Evolutionary conservation across 2,888 invertebrate species (phyloP), one percentile per base, ranked within the genome.

Genomic region (Teleiodes luculella): DNA sequence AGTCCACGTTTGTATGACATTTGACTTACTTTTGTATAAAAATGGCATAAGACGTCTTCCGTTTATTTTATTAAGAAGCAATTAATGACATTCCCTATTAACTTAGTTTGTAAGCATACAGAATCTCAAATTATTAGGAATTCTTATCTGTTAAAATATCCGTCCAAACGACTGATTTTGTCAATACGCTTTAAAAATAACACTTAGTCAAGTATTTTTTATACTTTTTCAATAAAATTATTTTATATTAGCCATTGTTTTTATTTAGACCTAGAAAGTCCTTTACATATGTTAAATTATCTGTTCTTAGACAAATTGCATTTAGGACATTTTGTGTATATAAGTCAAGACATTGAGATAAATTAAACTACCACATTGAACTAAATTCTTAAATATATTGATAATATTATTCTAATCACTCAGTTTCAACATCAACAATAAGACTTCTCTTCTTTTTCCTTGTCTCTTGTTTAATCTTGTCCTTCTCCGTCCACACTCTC

Each of bases 151-250:
- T 41, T 74, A 72, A 64, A 70, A 65, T 70, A 68, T 69, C 82
- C 86, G 86, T 87, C 86, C 87, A 83, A 79, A 80, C 62, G 84
- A 86, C 86, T 86, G 85, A 83, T 74, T 78, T 74, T 69, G 74
- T 73, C 66, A 70, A 62, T 73, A 75, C 72, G 78, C 77, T 82
- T 78, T 66, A 63, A n/a, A 4, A 2, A 43, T 43, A 64, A 41
- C 28, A 14, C 67, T 70, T 4, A 66, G 57, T 53, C 58, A 70
- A 66, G 57, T 61, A 65, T 66, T 70, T 66, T 74, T 73, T 70
- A 64, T 71, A 71, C 70, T 67, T 65, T 64, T 61, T 72, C 73
- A 69, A 72, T 63, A 63, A 74, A 75, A 75, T 70, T 61, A 73
- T 73, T 6, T 70, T 62, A 59, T 68, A 70, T 64, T 33, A 47